A percentile compares a stretch with the other conserved stretches of the same genome.
Conservation (phyloP, 2,113 vertebrate genomes). For the Cynocephalus volans region DNA sequence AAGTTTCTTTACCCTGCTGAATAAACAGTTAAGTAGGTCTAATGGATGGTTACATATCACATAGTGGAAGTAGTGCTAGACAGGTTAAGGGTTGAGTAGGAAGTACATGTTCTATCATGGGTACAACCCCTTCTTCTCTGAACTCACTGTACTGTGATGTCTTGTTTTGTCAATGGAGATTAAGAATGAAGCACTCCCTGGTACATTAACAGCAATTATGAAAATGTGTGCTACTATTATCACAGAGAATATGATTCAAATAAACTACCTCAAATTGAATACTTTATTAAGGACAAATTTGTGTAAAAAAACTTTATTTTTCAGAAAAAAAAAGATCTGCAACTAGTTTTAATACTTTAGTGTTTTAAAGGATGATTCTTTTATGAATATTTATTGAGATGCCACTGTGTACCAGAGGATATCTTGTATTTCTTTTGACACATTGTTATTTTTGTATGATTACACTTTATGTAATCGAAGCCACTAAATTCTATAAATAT, state of each 20-base stretch:
- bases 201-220: background rate
- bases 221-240: background rate
- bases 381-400: background rate
- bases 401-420: background rate
- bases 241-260: background rate
- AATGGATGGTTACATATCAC: background rate
- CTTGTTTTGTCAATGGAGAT: background rate
- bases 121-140: background rate
- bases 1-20: background rate
- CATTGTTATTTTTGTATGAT: slow-evolving; percentile 19
- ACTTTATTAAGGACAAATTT: background rate
- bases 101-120: background rate
- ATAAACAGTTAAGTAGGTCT: background rate
- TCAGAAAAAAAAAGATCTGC: background rate
- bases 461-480: background rate
- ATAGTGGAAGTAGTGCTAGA: background rate
- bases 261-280: background rate
- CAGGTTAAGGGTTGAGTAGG: background rate
- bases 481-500: slow-evolving; percentile 1
- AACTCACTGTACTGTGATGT: background rate
- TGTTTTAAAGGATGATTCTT: background rate
- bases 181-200: background rate
- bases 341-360: background rate
- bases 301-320: background rate
- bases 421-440: background rate